A percentile compares a stretch with the other conserved stretches of the same genome.
phyloP scores from a whole-genome alignment of 2,113 vertebrate genomes.

The Mirza zaza region DNA sequence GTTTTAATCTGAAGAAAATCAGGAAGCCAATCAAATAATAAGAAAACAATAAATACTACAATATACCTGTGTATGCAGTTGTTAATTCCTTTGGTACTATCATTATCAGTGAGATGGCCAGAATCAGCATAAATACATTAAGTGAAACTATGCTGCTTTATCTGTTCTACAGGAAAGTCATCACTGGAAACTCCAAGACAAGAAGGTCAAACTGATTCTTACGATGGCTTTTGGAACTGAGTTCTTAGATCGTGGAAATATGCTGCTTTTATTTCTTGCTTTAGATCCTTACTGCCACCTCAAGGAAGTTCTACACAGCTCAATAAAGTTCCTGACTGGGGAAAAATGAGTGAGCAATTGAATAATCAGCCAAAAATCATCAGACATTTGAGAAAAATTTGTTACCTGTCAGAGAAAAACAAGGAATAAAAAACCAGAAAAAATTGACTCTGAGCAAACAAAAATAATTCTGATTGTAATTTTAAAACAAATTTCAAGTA shows the following conservation, averaged over 20 bases:
- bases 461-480: background rate
- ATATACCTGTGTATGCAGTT: too few relatives aligned
- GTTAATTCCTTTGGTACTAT: background rate
- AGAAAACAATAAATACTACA: background rate
- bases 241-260: background rate
- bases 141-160: background rate
- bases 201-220: background rate
- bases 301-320: background rate
- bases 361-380: background rate
- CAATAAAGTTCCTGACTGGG: background rate
- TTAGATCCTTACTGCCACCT: background rate
- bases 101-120: background rate
- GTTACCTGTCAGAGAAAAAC: background rate
- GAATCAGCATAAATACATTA: background rate
- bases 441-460: background rate
- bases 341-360: background rate
- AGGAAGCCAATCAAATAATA: background rate
- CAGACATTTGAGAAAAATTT: background rate
- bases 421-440: background rate
- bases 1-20: background rate
- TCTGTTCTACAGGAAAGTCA: background rate
- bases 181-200: background rate
- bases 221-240: background rate
- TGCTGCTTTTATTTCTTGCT: background rate
- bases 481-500: background rate